These are phyloP conservation scores for Pangasianodon gigas DNA, from an alignment of 2,113 vertebrate genomes.

Conservation along the genomic window DNA sequence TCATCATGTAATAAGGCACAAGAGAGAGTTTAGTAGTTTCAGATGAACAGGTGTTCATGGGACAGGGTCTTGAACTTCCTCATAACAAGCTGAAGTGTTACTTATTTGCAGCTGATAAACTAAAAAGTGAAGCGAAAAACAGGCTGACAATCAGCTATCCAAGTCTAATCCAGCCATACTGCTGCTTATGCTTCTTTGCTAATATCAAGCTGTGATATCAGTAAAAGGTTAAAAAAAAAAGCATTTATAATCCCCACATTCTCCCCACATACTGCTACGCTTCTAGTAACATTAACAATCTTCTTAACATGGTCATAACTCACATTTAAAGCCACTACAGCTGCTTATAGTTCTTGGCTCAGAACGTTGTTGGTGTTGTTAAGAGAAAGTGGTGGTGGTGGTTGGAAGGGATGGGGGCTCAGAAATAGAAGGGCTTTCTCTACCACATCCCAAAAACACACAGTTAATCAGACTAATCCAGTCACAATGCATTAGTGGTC, in stretches of 20 bases:
- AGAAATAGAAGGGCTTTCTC: not conserved
- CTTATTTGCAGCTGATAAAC: not conserved
- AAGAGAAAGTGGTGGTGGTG: not conserved
- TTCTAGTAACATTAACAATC: not conserved
- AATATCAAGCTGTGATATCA: not conserved
- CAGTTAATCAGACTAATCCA: not conserved
- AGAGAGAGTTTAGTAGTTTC: not conserved
- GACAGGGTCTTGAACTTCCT: not conserved
- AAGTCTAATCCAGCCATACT: not conserved
- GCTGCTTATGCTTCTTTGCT: not conserved
- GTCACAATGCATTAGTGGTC: not conserved
- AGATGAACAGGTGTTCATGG: not conserved
- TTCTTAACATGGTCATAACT: not conserved
- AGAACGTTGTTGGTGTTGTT: not conserved
- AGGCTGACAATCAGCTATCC: not conserved
- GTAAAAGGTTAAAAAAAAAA: not conserved
- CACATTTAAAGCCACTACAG: not conserved
- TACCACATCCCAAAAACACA: constrained; percentile 2
- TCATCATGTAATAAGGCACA: not conserved
- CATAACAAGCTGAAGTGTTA: not conserved
- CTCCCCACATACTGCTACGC: not conserved
- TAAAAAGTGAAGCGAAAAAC: not conserved
- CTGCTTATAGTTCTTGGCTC: not conserved
- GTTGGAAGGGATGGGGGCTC: not conserved
- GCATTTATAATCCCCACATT: not conserved